These are phyloP conservation scores for Pterocles gutturalis DNA, from an alignment of 2,113 vertebrate species.

Conservation along the genomic window DNA sequence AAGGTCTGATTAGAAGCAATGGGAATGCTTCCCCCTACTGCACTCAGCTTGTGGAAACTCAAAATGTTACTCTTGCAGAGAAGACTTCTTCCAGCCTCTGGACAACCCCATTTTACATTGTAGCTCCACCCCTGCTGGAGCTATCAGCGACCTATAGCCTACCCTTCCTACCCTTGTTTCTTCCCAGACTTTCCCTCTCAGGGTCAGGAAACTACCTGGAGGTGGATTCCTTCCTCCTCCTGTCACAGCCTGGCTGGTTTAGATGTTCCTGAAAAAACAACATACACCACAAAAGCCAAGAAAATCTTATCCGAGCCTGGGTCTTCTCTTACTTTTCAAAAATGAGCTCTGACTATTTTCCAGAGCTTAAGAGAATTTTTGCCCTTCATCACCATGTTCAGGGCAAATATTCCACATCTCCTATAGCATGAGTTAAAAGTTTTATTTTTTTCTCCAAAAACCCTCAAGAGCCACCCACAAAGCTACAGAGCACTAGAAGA, in stretches of 20 bases:
- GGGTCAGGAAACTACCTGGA: neutral
- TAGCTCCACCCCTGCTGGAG: neutral
- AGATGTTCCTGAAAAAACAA: neutral
- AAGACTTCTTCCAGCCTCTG: neutral
- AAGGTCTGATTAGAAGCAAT: neutral
- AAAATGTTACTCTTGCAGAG: neutral
- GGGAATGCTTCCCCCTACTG: neutral
- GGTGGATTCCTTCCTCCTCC: neutral
- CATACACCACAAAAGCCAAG: neutral
- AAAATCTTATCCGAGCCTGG: neutral
- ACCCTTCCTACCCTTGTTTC: constrained; percentile 26
- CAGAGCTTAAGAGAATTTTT: neutral
- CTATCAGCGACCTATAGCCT: neutral
- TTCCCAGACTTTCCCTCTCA: neutral
- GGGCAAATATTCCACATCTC: neutral
- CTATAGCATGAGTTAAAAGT: neutral
- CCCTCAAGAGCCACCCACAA: neutral
- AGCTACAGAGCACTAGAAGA: neutral
- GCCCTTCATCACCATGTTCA: neutral
- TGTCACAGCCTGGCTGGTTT: neutral
- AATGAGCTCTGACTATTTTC: neutral
- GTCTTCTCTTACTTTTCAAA: neutral
- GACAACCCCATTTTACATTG: neutral
- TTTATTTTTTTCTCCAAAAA: neutral
- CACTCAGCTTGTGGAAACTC: neutral